Percentiles rank a stretch among this genome's conserved stretches.
Evolutionary conservation across 2,113 vertebrate species (phyloP).

Genomic region (Daphoenositta chrysoptera): DNA sequence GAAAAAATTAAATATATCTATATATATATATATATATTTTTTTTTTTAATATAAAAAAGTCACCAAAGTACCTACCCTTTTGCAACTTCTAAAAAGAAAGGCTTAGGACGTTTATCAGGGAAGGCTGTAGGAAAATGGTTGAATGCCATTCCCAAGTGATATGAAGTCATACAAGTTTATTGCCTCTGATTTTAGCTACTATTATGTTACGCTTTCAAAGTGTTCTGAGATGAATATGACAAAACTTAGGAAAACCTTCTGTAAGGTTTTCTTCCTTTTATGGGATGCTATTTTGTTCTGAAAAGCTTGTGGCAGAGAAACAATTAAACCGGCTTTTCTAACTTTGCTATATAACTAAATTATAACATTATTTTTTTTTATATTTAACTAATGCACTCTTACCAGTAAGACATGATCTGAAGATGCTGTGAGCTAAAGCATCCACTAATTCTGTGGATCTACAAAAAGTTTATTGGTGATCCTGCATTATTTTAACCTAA

Average conservation of each 20-base stretch:
- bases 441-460: background rate
- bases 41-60: background rate
- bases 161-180: slow-evolving; percentile 40
- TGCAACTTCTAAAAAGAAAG: background rate
- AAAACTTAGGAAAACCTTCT: slow-evolving; percentile 12
- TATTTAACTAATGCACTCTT: background rate
- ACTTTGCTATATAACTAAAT: background rate
- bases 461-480: background rate
- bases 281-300: background rate
- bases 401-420: background rate
- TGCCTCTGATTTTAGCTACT: slow-evolving; percentile 38
- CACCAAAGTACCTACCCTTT: background rate
- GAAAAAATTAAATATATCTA: background rate
- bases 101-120: background rate
- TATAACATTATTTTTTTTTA: background rate
- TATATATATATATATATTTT: background rate
- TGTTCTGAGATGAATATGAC: slow-evolving; percentile 16
- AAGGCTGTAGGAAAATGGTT: slow-evolving; percentile 6
- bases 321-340: background rate
- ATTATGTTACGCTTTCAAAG: background rate
- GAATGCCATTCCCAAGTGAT: background rate
- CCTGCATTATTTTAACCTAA: background rate
- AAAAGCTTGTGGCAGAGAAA: background rate
- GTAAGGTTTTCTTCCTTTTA: background rate
- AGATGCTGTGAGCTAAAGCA: background rate